Evolutionary conservation across 2,797 vertebrate species (phyloP), one percentile per base, ranked within the genome.

Genomic region (Anisognathus igniventris): DNA sequence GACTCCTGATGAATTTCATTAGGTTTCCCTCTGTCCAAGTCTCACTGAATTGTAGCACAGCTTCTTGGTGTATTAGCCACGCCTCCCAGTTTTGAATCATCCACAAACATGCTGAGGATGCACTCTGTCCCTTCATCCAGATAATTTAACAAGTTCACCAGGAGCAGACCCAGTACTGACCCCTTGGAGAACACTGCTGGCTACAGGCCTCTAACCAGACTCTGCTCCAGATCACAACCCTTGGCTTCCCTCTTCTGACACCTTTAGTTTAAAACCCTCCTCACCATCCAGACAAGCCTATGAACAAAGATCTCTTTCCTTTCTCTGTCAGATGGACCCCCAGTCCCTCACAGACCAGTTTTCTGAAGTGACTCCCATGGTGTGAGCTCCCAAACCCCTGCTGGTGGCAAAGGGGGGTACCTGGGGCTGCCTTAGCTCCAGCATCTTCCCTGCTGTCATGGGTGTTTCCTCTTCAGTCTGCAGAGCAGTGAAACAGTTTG

Each of bases 221-320:
- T 12, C 23, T 30, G 21, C 9, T 62, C 24, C 39, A 27, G 45
- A 45, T 40, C 45, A 22, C 39, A 58, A 2, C 39, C 30, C 37
- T 30, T 1, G 0, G 2, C 25, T 77, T 45, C 33, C 9, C 21
- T 68, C 64, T 39, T 61, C 7, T 25, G 40, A 30, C 9, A 54
- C 7, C 21, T 77, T 40, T 4, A 18, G 7, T 47, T 45, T 30
- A 18, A 77, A 61, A 39, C 25, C 11, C 21, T 61, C 40, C 21
- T 54, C 56, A 27, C 56, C 14, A 35, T 40, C 40, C 25, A 53
- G 33, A 33, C 21, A 31, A 62, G 25, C 30, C 18, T 47, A 4
- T 40, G 40, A 25, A 27, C 0, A 0, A 47, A 35, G 64, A 22
- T 62, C 4, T 11, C 40, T 39, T 30, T 47, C 33, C 7, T 4